Conservation (phyloP, 2,888 invertebrate species). For the Seira musarum region DNA sequence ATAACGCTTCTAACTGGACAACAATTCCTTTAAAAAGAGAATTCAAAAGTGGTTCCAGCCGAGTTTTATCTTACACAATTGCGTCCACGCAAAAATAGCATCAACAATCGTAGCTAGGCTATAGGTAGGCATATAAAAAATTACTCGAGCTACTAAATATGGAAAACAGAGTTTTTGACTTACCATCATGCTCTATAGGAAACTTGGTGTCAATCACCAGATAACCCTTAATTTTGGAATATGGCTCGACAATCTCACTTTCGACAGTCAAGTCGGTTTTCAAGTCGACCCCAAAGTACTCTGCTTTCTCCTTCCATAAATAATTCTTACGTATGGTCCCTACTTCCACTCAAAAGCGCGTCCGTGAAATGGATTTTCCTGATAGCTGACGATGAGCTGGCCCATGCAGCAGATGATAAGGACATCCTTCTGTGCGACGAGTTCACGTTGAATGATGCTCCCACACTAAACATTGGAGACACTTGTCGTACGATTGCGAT, state of each 20-base stretch:
- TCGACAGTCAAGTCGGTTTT: constrained; percentile 42
- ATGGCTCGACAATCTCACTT: constrained; percentile 43
- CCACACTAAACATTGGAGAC: constrained; percentile 50
- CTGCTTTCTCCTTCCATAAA: constrained; percentile 42
- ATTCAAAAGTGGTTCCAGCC: no score
- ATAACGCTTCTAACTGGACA: constrained; percentile 48
- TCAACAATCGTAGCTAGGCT: no score
- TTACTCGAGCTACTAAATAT: no score
- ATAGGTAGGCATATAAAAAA: no score
- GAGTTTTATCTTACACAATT: background rate
- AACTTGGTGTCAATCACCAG: constrained; percentile 53
- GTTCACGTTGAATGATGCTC: constrained; percentile 45
- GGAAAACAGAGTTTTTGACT: no score
- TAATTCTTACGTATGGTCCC: constrained; percentile 36
- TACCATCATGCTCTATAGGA: constrained; percentile 58
- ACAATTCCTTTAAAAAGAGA: constrained; percentile 38
- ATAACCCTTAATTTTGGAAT: constrained; percentile 45
- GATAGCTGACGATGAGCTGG: constrained; percentile 23
- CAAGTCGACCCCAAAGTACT: constrained; percentile 52
- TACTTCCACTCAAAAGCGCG: constrained; percentile 2
- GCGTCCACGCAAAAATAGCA: background rate
- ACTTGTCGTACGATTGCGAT: background rate
- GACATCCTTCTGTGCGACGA: constrained; percentile 52
- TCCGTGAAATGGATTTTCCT: constrained; percentile 46
- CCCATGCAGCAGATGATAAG: constrained; percentile 48